phyloP scores from a whole-genome alignment of 2,113 vertebrate species.

The Tonatia bakeri region DNA sequence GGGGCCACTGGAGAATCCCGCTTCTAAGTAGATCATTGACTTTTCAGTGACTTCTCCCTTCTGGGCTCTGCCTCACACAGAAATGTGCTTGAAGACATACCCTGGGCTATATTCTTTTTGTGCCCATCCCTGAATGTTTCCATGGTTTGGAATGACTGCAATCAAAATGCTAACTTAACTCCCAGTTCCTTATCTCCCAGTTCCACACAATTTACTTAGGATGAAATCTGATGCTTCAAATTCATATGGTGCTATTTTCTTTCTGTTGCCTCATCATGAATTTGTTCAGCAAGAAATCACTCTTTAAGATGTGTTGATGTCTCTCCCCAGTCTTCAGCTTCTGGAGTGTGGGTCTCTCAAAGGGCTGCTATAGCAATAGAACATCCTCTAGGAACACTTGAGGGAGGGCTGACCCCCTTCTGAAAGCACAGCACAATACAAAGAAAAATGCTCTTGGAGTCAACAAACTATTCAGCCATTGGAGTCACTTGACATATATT shows the following conservation, averaged over 20 bases:
- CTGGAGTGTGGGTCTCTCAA: neutral
- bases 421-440: neutral
- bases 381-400: neutral
- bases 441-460: neutral
- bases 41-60: neutral
- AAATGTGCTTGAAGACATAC: no score
- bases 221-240: neutral
- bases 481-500: neutral
- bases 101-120: neutral
- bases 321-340: neutral
- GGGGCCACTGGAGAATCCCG: fast-evolving
- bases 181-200: neutral
- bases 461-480: neutral
- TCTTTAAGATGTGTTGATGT: neutral
- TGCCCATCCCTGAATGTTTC: neutral
- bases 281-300: neutral
- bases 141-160: neutral
- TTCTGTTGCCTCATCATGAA: neutral
- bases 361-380: neutral
- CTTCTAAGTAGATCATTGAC: neutral
- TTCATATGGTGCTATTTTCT: neutral
- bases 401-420: neutral
- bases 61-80: neutral
- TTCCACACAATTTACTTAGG: neutral
- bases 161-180: neutral